These are phyloP conservation scores for Drosophila tropicalis DNA, from an alignment of 1,140 invertebrate genomes.

Conservation along the genomic window DNA sequence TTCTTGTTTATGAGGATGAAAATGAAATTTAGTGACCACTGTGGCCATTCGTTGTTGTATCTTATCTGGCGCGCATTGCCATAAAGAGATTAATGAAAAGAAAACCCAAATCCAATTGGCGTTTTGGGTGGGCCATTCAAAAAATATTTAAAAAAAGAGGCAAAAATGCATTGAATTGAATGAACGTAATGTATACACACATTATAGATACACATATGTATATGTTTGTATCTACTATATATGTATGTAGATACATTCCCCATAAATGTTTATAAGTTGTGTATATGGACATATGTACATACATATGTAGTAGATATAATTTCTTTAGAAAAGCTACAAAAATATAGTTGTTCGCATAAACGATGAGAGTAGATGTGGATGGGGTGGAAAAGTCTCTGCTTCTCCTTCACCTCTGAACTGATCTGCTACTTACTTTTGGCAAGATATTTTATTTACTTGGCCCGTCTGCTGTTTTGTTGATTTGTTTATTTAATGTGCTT, in stretches of 20 bases:
- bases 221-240: neutral
- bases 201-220: slow-evolving; percentile 12
- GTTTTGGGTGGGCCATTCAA: slow-evolving; percentile 46
- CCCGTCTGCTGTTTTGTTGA: slow-evolving; percentile 47
- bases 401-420: neutral
- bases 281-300: neutral
- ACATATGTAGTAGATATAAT: neutral
- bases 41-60: slow-evolving; percentile 26
- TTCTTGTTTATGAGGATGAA: too few species aligned
- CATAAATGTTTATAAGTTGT: neutral
- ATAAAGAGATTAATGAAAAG: slow-evolving; percentile 68
- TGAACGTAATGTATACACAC: slow-evolving; percentile 29
- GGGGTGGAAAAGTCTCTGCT: neutral
- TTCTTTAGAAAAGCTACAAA: slow-evolving; percentile 6
- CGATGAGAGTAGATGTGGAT: neutral
- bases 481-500: slow-evolving; percentile 74
- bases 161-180: slow-evolving; percentile 12
- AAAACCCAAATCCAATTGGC: slow-evolving; percentile 48
- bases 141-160: neutral
- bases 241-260: neutral
- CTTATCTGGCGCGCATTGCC: slow-evolving; percentile 37
- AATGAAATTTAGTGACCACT: neutral
- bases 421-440: slow-evolving; percentile 24
- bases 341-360: slow-evolving; percentile 19
- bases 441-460: slow-evolving; percentile 67